Conservation (phyloP, 2,888 invertebrate species). For the Hemistola chrysoprasaria region DNA sequence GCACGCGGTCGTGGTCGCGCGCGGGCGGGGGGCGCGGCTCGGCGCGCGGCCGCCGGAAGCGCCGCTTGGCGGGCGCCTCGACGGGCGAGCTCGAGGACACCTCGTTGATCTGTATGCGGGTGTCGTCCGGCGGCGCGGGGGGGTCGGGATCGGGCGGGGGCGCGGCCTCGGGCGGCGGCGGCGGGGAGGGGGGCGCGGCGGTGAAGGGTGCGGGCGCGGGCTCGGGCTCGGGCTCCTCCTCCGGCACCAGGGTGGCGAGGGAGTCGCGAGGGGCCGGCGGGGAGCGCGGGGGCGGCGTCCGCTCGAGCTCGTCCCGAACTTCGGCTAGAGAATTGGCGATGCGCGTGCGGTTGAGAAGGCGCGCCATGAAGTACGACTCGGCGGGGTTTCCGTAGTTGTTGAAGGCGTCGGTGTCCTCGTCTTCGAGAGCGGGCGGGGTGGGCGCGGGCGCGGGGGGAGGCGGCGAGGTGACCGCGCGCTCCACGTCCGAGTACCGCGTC, state of each 20-base stretch:
- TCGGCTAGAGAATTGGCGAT: slow-evolving; percentile 67
- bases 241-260: slow-evolving; percentile 27
- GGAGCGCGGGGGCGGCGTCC: slow-evolving; percentile 23
- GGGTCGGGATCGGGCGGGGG: slow-evolving; percentile 20
- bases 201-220: slow-evolving; percentile 23
- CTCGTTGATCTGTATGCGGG: slow-evolving; percentile 85
- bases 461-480: slow-evolving; percentile 44
- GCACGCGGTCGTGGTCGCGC: slow-evolving; percentile 56
- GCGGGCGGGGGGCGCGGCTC: slow-evolving; percentile 42
- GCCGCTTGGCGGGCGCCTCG: slow-evolving; percentile 56
- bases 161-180: slow-evolving; percentile 10
- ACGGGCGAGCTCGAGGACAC: slow-evolving; percentile 84
- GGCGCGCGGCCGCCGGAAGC: slow-evolving; percentile 48
- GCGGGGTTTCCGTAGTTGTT: slow-evolving; percentile 74
- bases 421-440: slow-evolving; percentile 51
- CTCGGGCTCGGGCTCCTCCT: slow-evolving; percentile 25
- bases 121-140: slow-evolving; percentile 43
- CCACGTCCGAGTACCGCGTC: slow-evolving; percentile 71
- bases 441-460: slow-evolving; percentile 42
- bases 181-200: slow-evolving; percentile 20
- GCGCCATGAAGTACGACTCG: slow-evolving; percentile 75
- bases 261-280: slow-evolving; percentile 32
- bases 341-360: slow-evolving; percentile 62
- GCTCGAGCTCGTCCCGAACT: slow-evolving; percentile 63
- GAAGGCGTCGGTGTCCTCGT: slow-evolving; percentile 47